Conservation (phyloP, 2,113 vertebrate species). For the Panthera uncia region DNA sequence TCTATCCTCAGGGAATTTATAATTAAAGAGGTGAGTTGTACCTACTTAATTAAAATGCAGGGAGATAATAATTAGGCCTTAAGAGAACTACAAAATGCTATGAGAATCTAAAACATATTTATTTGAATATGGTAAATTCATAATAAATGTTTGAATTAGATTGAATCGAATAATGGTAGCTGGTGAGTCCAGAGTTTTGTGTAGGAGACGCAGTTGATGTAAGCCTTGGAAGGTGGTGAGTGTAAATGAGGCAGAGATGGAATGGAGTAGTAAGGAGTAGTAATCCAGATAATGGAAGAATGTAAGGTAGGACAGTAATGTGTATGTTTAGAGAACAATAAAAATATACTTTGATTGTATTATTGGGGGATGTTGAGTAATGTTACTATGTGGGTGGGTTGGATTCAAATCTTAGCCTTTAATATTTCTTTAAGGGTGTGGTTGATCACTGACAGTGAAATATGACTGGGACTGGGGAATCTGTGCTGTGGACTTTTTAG, state of each 20-base stretch:
- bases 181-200: not conserved
- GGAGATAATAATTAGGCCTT: not conserved
- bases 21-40: not conserved
- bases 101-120: conserved; percentile 17
- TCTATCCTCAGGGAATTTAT: not conserved
- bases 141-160: not conserved
- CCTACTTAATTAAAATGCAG: not conserved
- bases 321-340: not conserved
- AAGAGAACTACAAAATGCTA: not conserved
- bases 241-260: not conserved
- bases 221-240: not conserved
- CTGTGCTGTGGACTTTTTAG: not conserved
- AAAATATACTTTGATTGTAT: not conserved
- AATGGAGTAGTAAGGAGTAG: not conserved
- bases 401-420: not conserved
- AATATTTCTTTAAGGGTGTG: not conserved
- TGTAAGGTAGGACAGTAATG: not conserved
- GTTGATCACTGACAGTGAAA: not conserved
- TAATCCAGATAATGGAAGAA: not conserved
- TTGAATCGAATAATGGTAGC: not conserved
- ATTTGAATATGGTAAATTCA: conserved; percentile 9
- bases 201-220: not conserved
- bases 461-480: not conserved
- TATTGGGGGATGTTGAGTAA: not conserved
- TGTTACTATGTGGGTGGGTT: not conserved